These are phyloP conservation scores for Nomada hirtipes DNA, from an alignment of 2,888 invertebrate species.

Conservation along the genomic window DNA sequence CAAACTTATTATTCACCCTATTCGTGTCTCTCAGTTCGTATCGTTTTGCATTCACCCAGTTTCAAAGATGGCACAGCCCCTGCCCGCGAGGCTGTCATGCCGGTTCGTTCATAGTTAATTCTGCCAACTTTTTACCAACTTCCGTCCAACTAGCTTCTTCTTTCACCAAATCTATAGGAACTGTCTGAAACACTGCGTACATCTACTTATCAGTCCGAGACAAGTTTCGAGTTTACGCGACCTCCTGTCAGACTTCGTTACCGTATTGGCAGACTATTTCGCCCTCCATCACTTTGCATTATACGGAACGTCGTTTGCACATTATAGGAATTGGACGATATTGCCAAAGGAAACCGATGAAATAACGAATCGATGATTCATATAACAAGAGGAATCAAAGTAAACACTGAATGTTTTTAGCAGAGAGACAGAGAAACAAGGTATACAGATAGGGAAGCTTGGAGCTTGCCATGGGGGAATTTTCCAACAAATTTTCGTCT, in stretches of 20 bases:
- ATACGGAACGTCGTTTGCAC: not conserved
- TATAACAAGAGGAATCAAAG: too few relatives aligned
- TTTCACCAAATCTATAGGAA: not conserved
- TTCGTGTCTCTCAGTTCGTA: slow-evolving; percentile 4
- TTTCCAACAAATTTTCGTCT: too few relatives aligned
- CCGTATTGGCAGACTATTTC: slow-evolving; percentile 18
- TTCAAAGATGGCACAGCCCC: slow-evolving; percentile 28
- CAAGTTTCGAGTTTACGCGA: slow-evolving; percentile 47
- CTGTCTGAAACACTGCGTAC: slow-evolving; percentile 4
- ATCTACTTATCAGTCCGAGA: slow-evolving; percentile 15
- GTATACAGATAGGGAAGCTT: too few relatives aligned
- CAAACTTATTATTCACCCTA: slow-evolving; percentile 39
- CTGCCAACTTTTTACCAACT: slow-evolving; percentile 58
- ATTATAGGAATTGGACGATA: not conserved
- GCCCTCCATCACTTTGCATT: not conserved
- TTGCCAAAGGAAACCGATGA: not conserved
- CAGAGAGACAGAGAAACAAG: too few relatives aligned
- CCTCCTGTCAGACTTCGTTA: slow-evolving; percentile 37
- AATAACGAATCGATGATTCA: not conserved
- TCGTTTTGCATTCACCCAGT: slow-evolving; percentile 48
- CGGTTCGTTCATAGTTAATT: slow-evolving; percentile 44
- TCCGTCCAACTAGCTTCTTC: slow-evolving; percentile 4
- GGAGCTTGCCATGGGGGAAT: too few relatives aligned
- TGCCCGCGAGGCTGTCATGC: not conserved
- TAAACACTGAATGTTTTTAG: too few relatives aligned